Conservation (phyloP, 2,113 vertebrate species). For the Callocephalon fimbriatum region DNA sequence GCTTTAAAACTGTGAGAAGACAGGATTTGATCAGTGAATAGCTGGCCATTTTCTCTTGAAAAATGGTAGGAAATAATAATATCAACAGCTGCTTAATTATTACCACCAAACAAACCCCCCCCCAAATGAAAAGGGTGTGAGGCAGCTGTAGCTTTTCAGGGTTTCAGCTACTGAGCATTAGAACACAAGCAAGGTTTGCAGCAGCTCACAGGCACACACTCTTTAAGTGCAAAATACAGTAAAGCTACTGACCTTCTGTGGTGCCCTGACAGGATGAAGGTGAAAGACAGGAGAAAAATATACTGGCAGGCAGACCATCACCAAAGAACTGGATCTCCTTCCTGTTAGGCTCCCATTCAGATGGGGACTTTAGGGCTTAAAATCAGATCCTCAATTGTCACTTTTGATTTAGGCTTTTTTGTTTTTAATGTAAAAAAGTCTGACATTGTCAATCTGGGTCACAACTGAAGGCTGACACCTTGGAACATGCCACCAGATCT, state of each 20-base stretch:
- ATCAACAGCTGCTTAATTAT: not conserved
- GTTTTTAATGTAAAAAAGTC: not conserved
- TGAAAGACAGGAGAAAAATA: not conserved
- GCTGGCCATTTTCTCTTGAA: not conserved
- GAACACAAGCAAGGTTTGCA: not conserved
- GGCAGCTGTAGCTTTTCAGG: not conserved
- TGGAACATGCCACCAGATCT: not conserved
- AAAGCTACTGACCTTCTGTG: not conserved
- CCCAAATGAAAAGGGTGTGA: not conserved
- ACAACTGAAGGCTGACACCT: not conserved
- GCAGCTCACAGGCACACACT: not conserved
- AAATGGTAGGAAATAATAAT: not conserved
- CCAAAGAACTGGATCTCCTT: not conserved
- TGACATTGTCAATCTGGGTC: not conserved
- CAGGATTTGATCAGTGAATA: not conserved
- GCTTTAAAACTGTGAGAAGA: not conserved
- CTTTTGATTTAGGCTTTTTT: not conserved
- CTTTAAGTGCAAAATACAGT: not conserved
- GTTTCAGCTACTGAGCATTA: not conserved
- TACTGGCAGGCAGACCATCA: not conserved
- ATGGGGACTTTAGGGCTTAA: not conserved
- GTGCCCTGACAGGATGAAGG: not conserved
- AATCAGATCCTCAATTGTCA: not conserved
- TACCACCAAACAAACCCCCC: not conserved
- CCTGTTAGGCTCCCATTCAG: not conserved